Base-by-base conservation (phyloP, 2,888 invertebrate genomes). In the Hoplodrina ambigua region DNA sequence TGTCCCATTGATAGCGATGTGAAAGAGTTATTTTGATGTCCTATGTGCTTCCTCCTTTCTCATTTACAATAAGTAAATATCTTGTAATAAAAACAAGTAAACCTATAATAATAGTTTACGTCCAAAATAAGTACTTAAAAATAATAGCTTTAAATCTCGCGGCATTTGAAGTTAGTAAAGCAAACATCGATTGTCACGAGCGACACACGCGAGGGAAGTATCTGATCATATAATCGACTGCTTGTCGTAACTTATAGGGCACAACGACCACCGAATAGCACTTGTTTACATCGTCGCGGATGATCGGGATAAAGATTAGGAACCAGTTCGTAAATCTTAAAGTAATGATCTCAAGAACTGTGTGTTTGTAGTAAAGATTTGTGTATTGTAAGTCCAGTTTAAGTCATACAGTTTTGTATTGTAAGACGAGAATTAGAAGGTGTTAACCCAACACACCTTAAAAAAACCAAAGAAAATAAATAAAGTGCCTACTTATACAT, bases 281-380 rank as follows among this genome's bases (percentile, higher is more conserved):
- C 30, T 64, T 77, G 59, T 72, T 77, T 77, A 59, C 72, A 71
- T 52, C 33, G 33, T 72, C 33, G 41, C 33, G 52, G 71, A 59
- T 49, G 72, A 75, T 60, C 15, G 59, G 33, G 7, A 49, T 53
- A 19, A 44, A 65, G 59, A 75, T 77, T 65, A 44, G 11, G 10
- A 60, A 75, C 56, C 65, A 7, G 59, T 72, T 57, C 10, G 30
- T n/a, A 20, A 49, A 33, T 13, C 20, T 53, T 41, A 11, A 64
- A 64, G 15, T 59, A 20, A 52, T 59, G 30, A 41, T 59, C 17
- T 11, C 17, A 46, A 37, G 33, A 57, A 19, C 41, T 33, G 46
- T 53, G 46, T 53, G 10, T 56, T 64, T 70, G 15, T 58, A 11
- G 33, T 5, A 30, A 10, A 44, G 11, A 72, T 74, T 41, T 44